Percentiles rank a stretch among this genome's conserved stretches.
Conservation (phyloP, 1,140 invertebrate genomes). For the Cotesia typhae region DNA sequence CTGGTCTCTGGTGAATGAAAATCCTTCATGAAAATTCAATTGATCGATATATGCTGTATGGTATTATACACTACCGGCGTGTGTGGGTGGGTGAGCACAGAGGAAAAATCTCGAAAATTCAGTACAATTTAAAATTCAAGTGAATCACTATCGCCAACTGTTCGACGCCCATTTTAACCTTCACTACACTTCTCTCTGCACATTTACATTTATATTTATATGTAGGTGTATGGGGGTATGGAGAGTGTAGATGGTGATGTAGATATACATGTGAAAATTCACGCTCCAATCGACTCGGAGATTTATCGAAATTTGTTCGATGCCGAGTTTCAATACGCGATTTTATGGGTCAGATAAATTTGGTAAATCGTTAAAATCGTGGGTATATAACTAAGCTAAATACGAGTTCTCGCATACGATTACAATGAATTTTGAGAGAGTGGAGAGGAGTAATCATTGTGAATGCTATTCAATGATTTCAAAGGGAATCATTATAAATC, state of each 20-base stretch:
- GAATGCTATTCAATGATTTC: not conserved
- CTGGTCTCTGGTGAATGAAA: not conserved
- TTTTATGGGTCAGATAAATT: constrained; percentile 30
- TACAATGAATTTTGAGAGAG: not conserved
- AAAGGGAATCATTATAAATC: too few species aligned
- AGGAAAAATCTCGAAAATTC: not conserved
- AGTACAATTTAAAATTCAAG: constrained; percentile 10
- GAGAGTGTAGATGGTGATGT: not conserved
- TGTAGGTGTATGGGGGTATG: too few species aligned
- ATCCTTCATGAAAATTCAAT: constrained; percentile 1
- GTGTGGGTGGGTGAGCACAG: too few species aligned
- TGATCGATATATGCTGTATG: too few species aligned
- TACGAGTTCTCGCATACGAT: not conserved
- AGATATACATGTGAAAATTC: constrained; percentile 10
- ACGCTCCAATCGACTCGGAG: constrained; percentile 15
- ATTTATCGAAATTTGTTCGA: constrained; percentile 29
- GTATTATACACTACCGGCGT: too few species aligned
- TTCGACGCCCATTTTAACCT: constrained; percentile 15
- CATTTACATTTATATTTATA: too few species aligned
- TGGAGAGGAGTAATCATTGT: not conserved
- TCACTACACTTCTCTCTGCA: not conserved
- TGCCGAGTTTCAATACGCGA: not conserved
- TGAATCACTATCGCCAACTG: constrained; percentile 13
- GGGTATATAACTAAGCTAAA: not conserved
- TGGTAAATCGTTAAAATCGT: constrained; percentile 17